These are phyloP conservation scores for Quadroppia sp. DNA, from an alignment of 2,888 invertebrate genomes.

Conservation along the genomic window DNA sequence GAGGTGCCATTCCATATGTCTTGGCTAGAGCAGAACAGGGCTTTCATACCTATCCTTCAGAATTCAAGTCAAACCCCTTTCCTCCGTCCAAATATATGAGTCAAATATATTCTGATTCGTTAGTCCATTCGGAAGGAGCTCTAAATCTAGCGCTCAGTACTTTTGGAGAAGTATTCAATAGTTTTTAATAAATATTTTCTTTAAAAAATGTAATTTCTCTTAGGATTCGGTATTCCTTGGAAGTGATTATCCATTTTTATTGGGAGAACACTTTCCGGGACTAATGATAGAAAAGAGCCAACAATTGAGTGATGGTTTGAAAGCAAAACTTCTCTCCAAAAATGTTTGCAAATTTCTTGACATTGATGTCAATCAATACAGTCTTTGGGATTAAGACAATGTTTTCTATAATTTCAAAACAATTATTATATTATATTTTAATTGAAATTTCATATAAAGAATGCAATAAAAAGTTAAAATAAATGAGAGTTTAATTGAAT, in stretches of 20 bases:
- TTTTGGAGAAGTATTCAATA: constrained; percentile 55
- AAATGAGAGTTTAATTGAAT: too few relatives aligned
- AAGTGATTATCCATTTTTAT: constrained; percentile 60
- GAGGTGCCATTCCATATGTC: constrained; percentile 58
- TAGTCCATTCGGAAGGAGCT: constrained; percentile 57
- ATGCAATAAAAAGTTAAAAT: too few relatives aligned
- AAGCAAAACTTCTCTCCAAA: constrained; percentile 14
- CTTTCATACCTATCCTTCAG: constrained; percentile 44
- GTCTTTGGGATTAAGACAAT: background rate
- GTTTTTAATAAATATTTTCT: constrained; percentile 27
- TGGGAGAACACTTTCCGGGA: constrained; percentile 58
- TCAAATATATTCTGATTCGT: constrained; percentile 56
- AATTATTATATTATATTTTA: too few relatives aligned
- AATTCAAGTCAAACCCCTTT: constrained; percentile 51
- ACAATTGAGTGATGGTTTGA: constrained; percentile 1
- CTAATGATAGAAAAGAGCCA: constrained; percentile 52
- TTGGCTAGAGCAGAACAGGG: constrained; percentile 58
- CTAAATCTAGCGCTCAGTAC: constrained; percentile 55
- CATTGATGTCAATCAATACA: constrained; percentile 15
- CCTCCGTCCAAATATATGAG: constrained; percentile 55
- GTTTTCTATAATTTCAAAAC: too few relatives aligned
- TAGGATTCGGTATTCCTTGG: constrained; percentile 58
- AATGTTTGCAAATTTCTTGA: constrained; percentile 35
- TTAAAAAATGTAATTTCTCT: constrained; percentile 14
- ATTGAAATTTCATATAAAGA: too few relatives aligned